A percentile compares a stretch with the other conserved stretches of the same genome.
phyloP scores from a whole-genome alignment of 1,140 invertebrate species.

The Drosophila nasuta region DNA sequence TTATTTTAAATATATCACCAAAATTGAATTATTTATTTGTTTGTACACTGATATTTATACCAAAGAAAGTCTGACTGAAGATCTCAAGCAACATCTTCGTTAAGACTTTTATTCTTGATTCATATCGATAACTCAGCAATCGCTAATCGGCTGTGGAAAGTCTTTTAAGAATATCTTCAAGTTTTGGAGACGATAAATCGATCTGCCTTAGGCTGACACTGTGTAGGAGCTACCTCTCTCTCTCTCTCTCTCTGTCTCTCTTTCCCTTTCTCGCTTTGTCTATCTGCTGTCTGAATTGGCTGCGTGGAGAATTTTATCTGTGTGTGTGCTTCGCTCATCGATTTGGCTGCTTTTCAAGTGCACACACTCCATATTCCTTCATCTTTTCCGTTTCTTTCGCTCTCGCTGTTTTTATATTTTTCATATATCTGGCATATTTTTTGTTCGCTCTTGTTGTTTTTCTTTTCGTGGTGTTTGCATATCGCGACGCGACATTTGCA shows the following conservation, averaged over 20 bases:
- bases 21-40: too few species aligned
- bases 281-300: constrained; percentile 1
- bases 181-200: constrained; percentile 11
- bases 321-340: constrained; percentile 41
- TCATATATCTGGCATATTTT: constrained; percentile 6
- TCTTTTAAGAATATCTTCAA: neutral
- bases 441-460: constrained; percentile 30
- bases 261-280: neutral
- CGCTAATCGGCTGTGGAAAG: neutral
- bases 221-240: neutral
- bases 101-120: neutral
- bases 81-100: neutral
- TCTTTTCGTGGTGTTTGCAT: constrained; percentile 53
- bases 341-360: constrained; percentile 54
- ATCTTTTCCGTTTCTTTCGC: neutral
- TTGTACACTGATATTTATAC: too few species aligned
- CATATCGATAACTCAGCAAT: neutral
- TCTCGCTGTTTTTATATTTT: neutral
- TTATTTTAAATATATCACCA: too few species aligned
- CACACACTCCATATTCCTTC: constrained; percentile 30
- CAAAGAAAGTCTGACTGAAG: too few species aligned
- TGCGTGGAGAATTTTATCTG: constrained; percentile 30
- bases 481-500: constrained; percentile 53
- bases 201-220: constrained; percentile 22
- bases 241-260: neutral